Evolutionary conservation across 2,888 invertebrate species (phyloP), one percentile per base, ranked within the genome.

Genomic region (Mimumesa dahlbomi): DNA sequence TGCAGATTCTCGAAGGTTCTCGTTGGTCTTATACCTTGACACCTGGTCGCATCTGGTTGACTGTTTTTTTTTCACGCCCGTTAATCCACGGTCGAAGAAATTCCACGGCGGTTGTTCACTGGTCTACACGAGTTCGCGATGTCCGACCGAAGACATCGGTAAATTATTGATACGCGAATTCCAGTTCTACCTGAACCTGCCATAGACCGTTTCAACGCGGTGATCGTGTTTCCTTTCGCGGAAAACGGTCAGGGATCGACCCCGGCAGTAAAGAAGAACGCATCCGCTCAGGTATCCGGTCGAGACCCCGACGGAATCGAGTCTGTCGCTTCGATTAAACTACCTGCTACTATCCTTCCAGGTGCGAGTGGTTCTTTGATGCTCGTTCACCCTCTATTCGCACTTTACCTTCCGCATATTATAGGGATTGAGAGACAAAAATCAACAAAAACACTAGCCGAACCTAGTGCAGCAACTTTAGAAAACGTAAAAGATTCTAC

Each of bases 201-300:
- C 53, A 46, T 36, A 43, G 46, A 9, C 21, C 49, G 21, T 46
- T 56, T 34, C 49, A 31, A 49, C 59, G 38, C 46, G 40, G 3
- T 16, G 59, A 40, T 53, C 75, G 58, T 57, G 65, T 67, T 71
- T 76, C 73, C 71, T 76, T 79, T 79, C 66, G 46, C 54, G 68
- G 73, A 61, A 57, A 71, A 62, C 38, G 40, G 14, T 19, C 56
- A 38, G 48, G 18, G 49, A 67, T 54, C 62, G 56, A 63, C 49
- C 61, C 16, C 22, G 29, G 22, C 42, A 57, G 13, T 43, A 25
- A 65, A 65, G 75, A 78, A 78, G 50, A 70, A 78, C 52, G 43
- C 29, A 49, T 59, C 50, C 62, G 59, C 18, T 65, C 42, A 34
- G 56, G 54, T 53, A 71, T 68, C 63, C 63, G 58, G 52, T 53